Base-by-base conservation (phyloP, 2,888 invertebrate genomes). In the Drosophila anomelani region DNA sequence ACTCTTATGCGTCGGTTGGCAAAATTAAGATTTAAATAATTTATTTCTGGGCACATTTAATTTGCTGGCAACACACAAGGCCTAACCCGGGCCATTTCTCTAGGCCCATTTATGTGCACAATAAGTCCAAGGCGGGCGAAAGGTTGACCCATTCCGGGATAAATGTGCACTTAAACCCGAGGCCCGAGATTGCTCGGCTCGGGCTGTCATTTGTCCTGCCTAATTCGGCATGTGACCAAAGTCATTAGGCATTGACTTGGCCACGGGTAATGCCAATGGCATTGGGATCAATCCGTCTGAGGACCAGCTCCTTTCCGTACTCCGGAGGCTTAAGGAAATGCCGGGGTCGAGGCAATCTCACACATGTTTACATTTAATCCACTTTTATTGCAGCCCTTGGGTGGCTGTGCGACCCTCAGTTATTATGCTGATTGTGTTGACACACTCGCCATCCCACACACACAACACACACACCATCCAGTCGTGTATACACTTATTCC, bases 401-500 rank as follows among this genome's bases (percentile, higher is more conserved):
- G 55, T 39, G 49, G 39, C 26, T 41, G 61, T 29, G 62, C 34
- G 41, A 61, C 72, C 79, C 72, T 77, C 81, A 72, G 77, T 77
- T 86, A 86, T 81, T 83, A 83, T 84, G 82, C 85, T 86, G 82
- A 81, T 83, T 83, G 81, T 84, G 85, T 86, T 83, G 81, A 84
- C 82, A 86, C 75, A 57, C 67, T 64, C 46, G 43, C 56, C 62
- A 38, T 54, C 34, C 62, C 58, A 29, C 29, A 29, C 8, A 29
- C 29, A 29, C 29, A 29, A 7, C 7, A 1, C 1, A 47, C 47
- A 29, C 29, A 29, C 29, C 29, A 17, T n/a, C n/a, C 47, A 58
- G 13, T 38, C 9, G 13, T 4, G n/a, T 46, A 34, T 29, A 59
- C 51, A 53, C 51, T 53, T 53, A 36, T 20, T 53, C 9, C 51